These are phyloP conservation scores for Drosophila atroscutellata DNA, from an alignment of 2,888 invertebrate genomes.

Conservation along the genomic window DNA sequence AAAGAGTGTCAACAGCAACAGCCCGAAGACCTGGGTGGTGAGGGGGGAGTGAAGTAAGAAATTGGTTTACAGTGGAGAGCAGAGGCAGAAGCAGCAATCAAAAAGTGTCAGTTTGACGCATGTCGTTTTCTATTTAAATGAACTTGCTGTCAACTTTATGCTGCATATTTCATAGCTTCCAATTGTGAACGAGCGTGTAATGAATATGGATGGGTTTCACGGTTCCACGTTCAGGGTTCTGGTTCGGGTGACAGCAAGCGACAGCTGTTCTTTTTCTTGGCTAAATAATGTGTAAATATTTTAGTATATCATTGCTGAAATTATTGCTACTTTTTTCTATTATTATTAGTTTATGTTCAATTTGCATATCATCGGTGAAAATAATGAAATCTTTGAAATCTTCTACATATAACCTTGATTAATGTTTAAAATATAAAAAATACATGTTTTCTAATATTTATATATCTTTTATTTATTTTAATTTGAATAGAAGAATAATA, in stretches of 20 bases:
- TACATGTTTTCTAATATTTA: too few relatives aligned
- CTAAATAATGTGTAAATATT: constrained; percentile 15
- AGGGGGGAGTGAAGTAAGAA: constrained; percentile 16
- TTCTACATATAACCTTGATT: too few relatives aligned
- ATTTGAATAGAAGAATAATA: too few relatives aligned
- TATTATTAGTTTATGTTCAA: neutral
- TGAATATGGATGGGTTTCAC: constrained; percentile 43
- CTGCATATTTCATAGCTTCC: constrained; percentile 58
- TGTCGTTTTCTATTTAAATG: constrained; percentile 77
- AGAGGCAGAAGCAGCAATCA: constrained; percentile 58
- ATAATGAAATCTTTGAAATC: neutral
- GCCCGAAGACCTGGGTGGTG: constrained; percentile 7
- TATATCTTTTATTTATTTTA: too few relatives aligned
- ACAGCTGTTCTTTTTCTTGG: constrained; percentile 22
- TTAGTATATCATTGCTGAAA: too few relatives aligned
- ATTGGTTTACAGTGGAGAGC: constrained; percentile 34
- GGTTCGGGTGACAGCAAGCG: neutral
- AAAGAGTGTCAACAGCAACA: constrained; percentile 65
- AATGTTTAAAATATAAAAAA: too few relatives aligned
- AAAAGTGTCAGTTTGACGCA: constrained; percentile 77
- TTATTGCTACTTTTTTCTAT: too few relatives aligned
- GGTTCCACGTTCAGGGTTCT: neutral
- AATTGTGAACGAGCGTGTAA: constrained; percentile 37
- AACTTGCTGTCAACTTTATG: constrained; percentile 66
- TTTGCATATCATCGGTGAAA: neutral